Evolutionary conservation across 2,113 vertebrate genomes (phyloP).

Genomic region (Callithrix jacchus): DNA sequence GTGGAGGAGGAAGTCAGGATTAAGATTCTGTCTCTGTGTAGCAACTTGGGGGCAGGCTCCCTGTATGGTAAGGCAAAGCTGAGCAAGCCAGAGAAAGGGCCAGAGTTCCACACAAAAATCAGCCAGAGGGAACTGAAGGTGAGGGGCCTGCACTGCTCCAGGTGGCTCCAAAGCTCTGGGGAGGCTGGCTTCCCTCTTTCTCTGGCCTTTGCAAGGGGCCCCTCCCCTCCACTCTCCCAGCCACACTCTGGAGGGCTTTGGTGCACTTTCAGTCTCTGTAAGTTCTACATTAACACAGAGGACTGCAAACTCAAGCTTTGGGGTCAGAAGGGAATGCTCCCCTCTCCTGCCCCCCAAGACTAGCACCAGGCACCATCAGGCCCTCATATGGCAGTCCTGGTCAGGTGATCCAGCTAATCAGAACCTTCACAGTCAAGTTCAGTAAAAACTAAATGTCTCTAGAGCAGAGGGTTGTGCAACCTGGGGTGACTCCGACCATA

Average conservation of each 20-base stretch:
- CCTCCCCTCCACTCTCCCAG: background rate
- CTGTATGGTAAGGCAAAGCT: background rate
- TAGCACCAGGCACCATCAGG: background rate
- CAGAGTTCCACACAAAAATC: background rate
- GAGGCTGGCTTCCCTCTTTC: background rate
- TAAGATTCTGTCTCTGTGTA: background rate
- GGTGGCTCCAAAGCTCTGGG: background rate
- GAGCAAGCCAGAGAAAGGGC: background rate
- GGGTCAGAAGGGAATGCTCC: background rate
- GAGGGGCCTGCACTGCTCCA: background rate
- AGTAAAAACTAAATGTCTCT: slow-evolving; percentile 54
- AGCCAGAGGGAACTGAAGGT: background rate
- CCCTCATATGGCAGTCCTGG: background rate
- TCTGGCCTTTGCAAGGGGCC: background rate
- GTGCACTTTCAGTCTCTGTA: background rate
- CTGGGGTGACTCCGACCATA: background rate
- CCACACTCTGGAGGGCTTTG: background rate
- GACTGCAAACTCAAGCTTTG: background rate
- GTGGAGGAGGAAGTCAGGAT: slow-evolving; percentile 56
- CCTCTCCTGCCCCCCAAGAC: background rate
- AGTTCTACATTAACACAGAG: background rate
- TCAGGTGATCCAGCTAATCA: background rate
- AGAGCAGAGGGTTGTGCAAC: slow-evolving; percentile 2
- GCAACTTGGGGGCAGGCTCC: background rate
- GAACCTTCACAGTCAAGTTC: slow-evolving; percentile 50